A percentile compares a stretch with the other conserved stretches of the same genome.
phyloP scores from a whole-genome alignment of 2,113 vertebrate species.

The Neodontobutis hainanensis region DNA sequence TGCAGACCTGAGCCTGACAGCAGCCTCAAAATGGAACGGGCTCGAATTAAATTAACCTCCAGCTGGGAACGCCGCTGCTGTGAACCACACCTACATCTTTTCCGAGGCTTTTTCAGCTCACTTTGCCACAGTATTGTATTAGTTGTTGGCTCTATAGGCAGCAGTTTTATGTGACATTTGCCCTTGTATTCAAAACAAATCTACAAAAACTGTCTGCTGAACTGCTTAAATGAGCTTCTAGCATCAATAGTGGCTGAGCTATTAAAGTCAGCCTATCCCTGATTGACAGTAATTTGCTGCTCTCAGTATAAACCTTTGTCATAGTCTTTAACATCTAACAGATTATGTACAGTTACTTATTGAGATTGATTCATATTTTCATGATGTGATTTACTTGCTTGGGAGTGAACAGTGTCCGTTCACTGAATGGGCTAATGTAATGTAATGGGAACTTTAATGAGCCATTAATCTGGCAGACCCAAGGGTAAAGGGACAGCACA shows the following conservation, averaged over 20 bases:
- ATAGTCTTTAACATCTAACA: constrained; percentile 64
- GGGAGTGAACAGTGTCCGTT: constrained; percentile 43
- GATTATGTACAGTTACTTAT: constrained; percentile 68
- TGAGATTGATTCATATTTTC: constrained; percentile 73
- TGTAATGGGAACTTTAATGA: constrained; percentile 73
- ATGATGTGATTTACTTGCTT: constrained; percentile 66
- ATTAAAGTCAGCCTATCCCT: constrained; percentile 39
- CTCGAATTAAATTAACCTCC: constrained; percentile 77
- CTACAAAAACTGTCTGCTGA: constrained; percentile 6
- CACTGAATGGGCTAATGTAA: constrained; percentile 60
- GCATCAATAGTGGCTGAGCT: constrained; percentile 30
- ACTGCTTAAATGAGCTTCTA: constrained; percentile 39
- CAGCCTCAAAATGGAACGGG: constrained; percentile 66
- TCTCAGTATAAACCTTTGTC: constrained; percentile 58
- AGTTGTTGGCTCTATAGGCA: background rate
- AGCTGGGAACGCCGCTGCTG: constrained; percentile 56
- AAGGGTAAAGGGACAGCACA: constrained; percentile 70
- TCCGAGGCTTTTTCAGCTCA: constrained; percentile 44
- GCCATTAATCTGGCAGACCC: constrained; percentile 69
- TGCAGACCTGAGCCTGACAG: constrained; percentile 72
- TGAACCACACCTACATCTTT: constrained; percentile 49
- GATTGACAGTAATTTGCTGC: constrained; percentile 64
- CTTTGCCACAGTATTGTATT: constrained; percentile 32
- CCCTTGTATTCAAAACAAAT: constrained; percentile 13
- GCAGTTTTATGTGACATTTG: constrained; percentile 58